Base-by-base conservation (phyloP, 2,888 invertebrate species). In the Hypena proboscidalis region DNA sequence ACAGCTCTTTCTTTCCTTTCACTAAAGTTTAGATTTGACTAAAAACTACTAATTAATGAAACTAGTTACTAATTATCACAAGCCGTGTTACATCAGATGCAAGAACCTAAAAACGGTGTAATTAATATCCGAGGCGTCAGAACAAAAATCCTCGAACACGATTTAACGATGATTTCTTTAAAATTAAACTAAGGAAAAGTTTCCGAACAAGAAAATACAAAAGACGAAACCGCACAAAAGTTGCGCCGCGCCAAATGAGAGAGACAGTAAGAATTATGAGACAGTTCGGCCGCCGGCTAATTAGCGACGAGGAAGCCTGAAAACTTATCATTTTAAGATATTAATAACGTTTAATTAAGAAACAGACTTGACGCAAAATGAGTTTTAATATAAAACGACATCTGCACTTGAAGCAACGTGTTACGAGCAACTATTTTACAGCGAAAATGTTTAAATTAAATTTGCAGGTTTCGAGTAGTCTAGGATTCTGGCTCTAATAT, bases 341-440 rank as follows among this genome's bases (percentile, higher is more conserved):
- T 64, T 67, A 65, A 61, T 66, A 64, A 61, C 52, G 56, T 52
- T 58, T 63, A 63, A 67, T 65, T 67, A 67, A 56, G 67, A 66
- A 58, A 66, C 62, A 58, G 58, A 50, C 56, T 51, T 51, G 31
- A 49, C 37, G 36, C 45, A 34, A 46, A 57, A 52, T 58, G 54
- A 65, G 45, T 61, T 58, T 61, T 61, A 65, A 65, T 62, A 60
- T 52, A 44, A 64, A 47, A 47, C 55, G 55, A 48, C 42, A 44
- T 42, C 34, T 58, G 63, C 55, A 58, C 19, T 42, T 19, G 21
- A 0, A 22, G 6, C 41, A 34, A 34, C 27, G 32, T 19, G 14
- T n/a, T 13, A 19, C 4, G 11, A 35, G 4, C 22, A 34, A 26
- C 4, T 26, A 26, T 35, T 36, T n/a, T 17, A 5, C 3, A 17